phyloP scores from a whole-genome alignment of 2,888 invertebrate genomes.

The Cancer borealis region DNA sequence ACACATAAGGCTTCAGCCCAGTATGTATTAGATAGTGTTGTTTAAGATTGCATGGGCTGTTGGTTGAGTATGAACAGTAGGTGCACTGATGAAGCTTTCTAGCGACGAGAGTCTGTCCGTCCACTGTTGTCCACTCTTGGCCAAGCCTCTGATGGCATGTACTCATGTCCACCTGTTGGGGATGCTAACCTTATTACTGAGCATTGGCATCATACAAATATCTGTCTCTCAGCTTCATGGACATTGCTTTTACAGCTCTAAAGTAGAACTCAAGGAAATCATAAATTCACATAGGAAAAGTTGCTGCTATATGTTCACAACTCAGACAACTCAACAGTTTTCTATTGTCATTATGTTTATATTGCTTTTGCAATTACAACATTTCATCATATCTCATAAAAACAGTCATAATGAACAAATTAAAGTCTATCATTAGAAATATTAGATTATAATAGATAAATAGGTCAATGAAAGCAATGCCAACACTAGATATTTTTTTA shows the following conservation, averaged over 20 bases:
- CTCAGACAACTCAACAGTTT: neutral
- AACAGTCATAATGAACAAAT: too few relatives aligned
- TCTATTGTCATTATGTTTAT: too few relatives aligned
- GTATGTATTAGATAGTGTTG: slow-evolving; percentile 57
- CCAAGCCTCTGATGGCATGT: slow-evolving; percentile 47
- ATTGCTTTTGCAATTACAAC: too few relatives aligned
- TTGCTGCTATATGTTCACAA: neutral
- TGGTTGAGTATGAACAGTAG: slow-evolving; percentile 58
- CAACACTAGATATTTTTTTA: too few relatives aligned
- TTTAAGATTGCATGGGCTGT: slow-evolving; percentile 48
- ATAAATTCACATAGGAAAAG: neutral
- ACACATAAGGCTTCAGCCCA: slow-evolving; percentile 57
- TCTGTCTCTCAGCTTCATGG: neutral
- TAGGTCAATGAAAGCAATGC: too few relatives aligned
- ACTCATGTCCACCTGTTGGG: slow-evolving; percentile 62
- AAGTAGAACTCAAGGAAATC: neutral
- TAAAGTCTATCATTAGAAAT: too few relatives aligned
- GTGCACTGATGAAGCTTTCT: slow-evolving; percentile 61
- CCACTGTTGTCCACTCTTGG: slow-evolving; percentile 22
- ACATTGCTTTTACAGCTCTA: neutral
- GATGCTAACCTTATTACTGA: slow-evolving; percentile 56
- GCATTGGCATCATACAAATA: neutral
- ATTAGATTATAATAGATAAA: too few relatives aligned
- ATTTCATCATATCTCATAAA: too few relatives aligned
- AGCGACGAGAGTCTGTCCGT: slow-evolving; percentile 7